Evolutionary conservation across 2,888 invertebrate genomes (phyloP), one percentile per base, ranked within the genome.

Genomic region (Iselma pallidipennis): DNA sequence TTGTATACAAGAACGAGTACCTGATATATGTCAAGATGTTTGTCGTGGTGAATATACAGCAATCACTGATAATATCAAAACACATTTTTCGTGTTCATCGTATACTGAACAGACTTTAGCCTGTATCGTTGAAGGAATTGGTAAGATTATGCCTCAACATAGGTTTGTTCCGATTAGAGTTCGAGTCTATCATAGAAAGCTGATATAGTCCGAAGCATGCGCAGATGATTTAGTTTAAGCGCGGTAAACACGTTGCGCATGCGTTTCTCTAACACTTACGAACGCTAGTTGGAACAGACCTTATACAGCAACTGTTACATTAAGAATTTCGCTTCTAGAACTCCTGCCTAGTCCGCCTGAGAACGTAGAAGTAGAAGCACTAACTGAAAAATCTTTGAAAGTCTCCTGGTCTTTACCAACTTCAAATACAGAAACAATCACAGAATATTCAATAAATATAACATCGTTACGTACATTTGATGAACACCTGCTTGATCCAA

Each of bases 21-120:
- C 94, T 0, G 92, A 92, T 78, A 88, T 93, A 70, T 94, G 94
- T 76, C 92, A 92, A 75, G 92, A 93, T 69, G 91, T 94, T 67
- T 94, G 94, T 76, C 84, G 91, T 1, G 94, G 94, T 25, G 92
- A 93, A 78, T 94, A 93, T 80, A 92, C 92, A 0, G 88, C 91
- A 0, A 92, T 92, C 64, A 92, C 92, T 0, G 92, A 93, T 77
- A 90, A 90, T 73, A 89, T 94, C 61, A 90, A 91, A 79, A 92
- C 92, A 0, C 91, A 94, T 73, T 92, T 93, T 78, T 92, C 92
- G 2, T 94, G 94, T 77, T 90, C 92, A 0, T 86, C 91, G 0
- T 92, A 92, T 73, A 93, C 93, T 69, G 89, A 92, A 74, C 89
- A 90, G 72, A 93, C 93, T 0, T 78, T 94, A 33, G 91, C 92